phyloP scores from a whole-genome alignment of 2,797 vertebrate genomes.

The Poecilia gillii region DNA sequence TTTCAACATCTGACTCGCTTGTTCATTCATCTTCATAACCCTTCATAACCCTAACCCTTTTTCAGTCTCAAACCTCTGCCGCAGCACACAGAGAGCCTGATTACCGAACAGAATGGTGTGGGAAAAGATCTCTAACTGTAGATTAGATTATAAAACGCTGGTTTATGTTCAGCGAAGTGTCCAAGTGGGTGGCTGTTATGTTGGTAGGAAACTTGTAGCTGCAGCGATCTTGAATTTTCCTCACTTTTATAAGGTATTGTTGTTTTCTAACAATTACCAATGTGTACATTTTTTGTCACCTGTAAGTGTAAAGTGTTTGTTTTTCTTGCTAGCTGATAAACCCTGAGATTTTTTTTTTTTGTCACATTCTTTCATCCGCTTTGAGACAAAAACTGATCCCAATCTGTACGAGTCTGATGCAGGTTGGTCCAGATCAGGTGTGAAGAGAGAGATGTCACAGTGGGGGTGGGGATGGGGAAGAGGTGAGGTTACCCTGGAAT shows the following conservation, averaged over 20 bases:
- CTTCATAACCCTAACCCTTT: constrained; percentile 1
- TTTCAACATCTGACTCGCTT: constrained; percentile 27
- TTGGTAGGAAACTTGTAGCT: constrained; percentile 24
- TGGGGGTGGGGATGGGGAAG: neutral
- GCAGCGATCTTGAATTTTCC: constrained; percentile 8
- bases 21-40: neutral
- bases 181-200: constrained; percentile 35
- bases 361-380: neutral
- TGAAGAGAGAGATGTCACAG: constrained; percentile 20
- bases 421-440: constrained; percentile 27
- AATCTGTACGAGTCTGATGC: constrained; percentile 1
- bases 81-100: constrained; percentile 15
- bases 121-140: constrained; percentile 26
- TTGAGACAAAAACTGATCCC: constrained; percentile 4
- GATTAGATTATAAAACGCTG: constrained; percentile 20
- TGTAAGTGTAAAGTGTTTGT: neutral
- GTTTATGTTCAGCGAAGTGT: constrained; percentile 33
- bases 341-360: neutral
- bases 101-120: constrained; percentile 43
- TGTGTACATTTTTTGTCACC: constrained; percentile 1
- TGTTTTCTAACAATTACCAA: neutral
- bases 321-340: neutral
- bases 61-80: constrained; percentile 13
- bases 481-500: constrained; percentile 56
- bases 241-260: constrained; percentile 5